These are phyloP conservation scores for Trachurus trachurus DNA, from an alignment of 2,797 vertebrate species.

Conservation along the genomic window DNA sequence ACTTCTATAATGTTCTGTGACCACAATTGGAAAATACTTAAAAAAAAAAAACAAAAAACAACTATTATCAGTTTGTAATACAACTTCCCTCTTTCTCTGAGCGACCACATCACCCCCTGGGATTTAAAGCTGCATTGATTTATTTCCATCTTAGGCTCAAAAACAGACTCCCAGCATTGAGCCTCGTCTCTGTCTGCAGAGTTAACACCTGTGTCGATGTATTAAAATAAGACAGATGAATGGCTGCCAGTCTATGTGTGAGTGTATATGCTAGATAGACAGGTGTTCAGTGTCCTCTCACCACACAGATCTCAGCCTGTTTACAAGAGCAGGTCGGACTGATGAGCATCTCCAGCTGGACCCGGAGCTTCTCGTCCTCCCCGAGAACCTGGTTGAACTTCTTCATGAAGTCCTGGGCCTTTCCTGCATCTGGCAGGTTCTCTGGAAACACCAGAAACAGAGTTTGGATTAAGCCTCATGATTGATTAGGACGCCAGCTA, in stretches of 20 bases:
- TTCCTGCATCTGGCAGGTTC: slow-evolving; percentile 97
- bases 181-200: not conserved
- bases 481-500: not conserved
- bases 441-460: slow-evolving; percentile 82
- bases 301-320: slow-evolving; percentile 98
- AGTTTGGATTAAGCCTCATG: not conserved
- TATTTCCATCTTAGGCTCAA: not conserved
- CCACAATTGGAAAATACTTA: not conserved
- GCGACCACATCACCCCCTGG: not conserved
- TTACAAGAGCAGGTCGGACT: slow-evolving; percentile 98
- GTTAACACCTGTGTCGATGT: slow-evolving; percentile 5
- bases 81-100: not conserved
- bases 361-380: slow-evolving; percentile 96
- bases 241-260: slow-evolving; percentile 3
- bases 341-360: slow-evolving; percentile 95
- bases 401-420: slow-evolving; percentile 99
- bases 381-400: slow-evolving; percentile 98
- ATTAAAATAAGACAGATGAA: not conserved
- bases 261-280: not conserved
- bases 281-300: slow-evolving; percentile 79
- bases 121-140: not conserved
- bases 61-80: not conserved
- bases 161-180: not conserved
- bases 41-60: not conserved
- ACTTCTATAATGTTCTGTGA: not conserved